Evolutionary conservation across 2,113 vertebrate species (phyloP).

Genomic region (Leptodactylus fuscus): DNA sequence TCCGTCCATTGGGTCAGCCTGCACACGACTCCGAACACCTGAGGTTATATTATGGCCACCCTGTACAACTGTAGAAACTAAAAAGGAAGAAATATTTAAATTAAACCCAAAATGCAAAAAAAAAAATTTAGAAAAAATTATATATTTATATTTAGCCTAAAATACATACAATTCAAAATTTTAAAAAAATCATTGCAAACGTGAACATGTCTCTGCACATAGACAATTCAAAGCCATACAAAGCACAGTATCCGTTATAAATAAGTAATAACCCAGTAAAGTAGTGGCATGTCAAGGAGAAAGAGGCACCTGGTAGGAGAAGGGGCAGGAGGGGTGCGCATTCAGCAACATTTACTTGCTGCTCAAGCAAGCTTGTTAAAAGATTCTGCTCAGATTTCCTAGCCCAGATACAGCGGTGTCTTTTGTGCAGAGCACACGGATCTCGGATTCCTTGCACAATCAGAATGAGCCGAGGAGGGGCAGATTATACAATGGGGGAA

Average conservation of each 20-base stretch:
- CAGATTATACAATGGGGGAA: conserved; percentile 35
- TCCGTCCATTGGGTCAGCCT: too few relatives aligned
- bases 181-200: too few relatives aligned
- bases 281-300: background rate
- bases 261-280: background rate
- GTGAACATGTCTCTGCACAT: too few relatives aligned
- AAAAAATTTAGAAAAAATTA: too few relatives aligned
- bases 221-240: too few relatives aligned
- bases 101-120: too few relatives aligned
- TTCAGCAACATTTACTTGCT: conserved; percentile 39
- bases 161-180: too few relatives aligned
- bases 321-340: background rate
- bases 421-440: conserved; percentile 42
- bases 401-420: conserved; percentile 13
- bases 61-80: too few relatives aligned
- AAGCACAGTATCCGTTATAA: background rate
- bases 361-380: conserved; percentile 7
- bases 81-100: too few relatives aligned
- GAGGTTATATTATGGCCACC: too few relatives aligned
- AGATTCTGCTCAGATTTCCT: conserved; percentile 35
- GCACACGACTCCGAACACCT: too few relatives aligned
- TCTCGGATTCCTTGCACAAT: conserved; percentile 54
- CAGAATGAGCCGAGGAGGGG: conserved; percentile 31
- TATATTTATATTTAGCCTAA: too few relatives aligned
- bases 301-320: background rate